phyloP scores from a whole-genome alignment of 2,113 vertebrate species.

The Megaleporinus macrocephalus region DNA sequence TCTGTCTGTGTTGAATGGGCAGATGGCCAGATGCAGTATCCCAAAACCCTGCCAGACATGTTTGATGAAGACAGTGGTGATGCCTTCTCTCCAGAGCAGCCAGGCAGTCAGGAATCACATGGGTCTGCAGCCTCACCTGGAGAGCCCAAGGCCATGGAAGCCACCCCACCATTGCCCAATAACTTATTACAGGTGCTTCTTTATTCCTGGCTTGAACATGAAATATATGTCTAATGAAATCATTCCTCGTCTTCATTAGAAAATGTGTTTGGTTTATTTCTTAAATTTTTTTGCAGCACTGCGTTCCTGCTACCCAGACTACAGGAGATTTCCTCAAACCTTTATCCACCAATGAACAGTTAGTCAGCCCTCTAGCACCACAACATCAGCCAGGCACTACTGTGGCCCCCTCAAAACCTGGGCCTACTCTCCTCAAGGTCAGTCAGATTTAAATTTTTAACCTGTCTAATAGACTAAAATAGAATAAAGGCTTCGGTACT shows the following conservation, averaged over 20 bases:
- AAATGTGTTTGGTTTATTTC: too few species aligned
- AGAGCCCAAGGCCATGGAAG: slow-evolving; percentile 82
- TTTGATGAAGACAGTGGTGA: slow-evolving; percentile 96
- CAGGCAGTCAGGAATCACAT: slow-evolving; percentile 95
- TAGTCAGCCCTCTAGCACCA: slow-evolving; percentile 66
- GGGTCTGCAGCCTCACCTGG: slow-evolving; percentile 86
- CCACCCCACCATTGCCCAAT: slow-evolving; percentile 76
- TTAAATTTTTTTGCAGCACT: slow-evolving; percentile 72
- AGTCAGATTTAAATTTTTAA: background rate
- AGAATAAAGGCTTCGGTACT: background rate
- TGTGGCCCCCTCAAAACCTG: slow-evolving; percentile 80
- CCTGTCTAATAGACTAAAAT: background rate
- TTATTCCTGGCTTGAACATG: background rate
- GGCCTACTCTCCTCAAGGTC: slow-evolving; percentile 91
- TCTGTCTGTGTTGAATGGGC: slow-evolving; percentile 50
- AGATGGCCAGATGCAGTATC: slow-evolving; percentile 89
- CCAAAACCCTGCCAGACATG: slow-evolving; percentile 83
- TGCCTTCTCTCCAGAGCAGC: slow-evolving; percentile 93
- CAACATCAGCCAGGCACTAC: slow-evolving; percentile 68
- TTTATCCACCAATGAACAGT: slow-evolving; percentile 67
- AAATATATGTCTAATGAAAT: too few species aligned
- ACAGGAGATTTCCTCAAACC: slow-evolving; percentile 86
- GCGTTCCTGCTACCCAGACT: slow-evolving; percentile 72
- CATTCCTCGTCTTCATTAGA: background rate
- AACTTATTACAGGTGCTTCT: slow-evolving; percentile 74